Evolutionary conservation across 2,888 invertebrate genomes (phyloP).

Genomic region (Lithophane leautieri): DNA sequence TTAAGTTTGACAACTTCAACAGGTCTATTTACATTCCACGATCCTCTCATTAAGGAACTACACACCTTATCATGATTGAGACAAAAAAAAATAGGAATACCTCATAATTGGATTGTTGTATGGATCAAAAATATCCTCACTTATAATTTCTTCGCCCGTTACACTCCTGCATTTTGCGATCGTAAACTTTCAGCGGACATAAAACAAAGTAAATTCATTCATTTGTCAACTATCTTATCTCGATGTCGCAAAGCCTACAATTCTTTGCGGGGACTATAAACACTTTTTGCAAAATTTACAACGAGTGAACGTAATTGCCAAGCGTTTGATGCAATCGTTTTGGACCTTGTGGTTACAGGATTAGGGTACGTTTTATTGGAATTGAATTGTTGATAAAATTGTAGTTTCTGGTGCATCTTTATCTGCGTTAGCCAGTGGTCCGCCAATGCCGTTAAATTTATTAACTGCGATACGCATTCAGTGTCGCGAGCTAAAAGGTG

Average conservation of each 20-base stretch:
- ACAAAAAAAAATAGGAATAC: conserved; percentile 48
- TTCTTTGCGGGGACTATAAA: conserved; percentile 73
- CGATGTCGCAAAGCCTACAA: conserved; percentile 74
- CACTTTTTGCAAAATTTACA: conserved; percentile 72
- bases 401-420: conserved; percentile 84
- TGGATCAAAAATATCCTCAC: conserved; percentile 51
- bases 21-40: conserved; percentile 52
- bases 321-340: conserved; percentile 40
- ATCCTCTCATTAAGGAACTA: conserved; percentile 49
- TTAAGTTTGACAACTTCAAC: conserved; percentile 53
- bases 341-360: conserved; percentile 36
- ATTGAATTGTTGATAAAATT: conserved; percentile 61
- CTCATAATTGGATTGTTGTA: conserved; percentile 50
- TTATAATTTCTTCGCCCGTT: conserved; percentile 60
- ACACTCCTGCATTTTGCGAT: conserved; percentile 65
- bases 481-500: conserved; percentile 89
- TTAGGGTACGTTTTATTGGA: conserved; percentile 64
- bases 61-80: conserved; percentile 54
- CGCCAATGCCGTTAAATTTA: conserved; percentile 88
- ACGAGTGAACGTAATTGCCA: conserved; percentile 69
- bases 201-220: conserved; percentile 69
- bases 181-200: conserved; percentile 69
- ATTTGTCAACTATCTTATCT: conserved; percentile 76
- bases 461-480: conserved; percentile 90
- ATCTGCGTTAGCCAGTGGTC: conserved; percentile 83